Base-by-base conservation (phyloP, 2,888 invertebrate species). In the Euzetes globulus region DNA sequence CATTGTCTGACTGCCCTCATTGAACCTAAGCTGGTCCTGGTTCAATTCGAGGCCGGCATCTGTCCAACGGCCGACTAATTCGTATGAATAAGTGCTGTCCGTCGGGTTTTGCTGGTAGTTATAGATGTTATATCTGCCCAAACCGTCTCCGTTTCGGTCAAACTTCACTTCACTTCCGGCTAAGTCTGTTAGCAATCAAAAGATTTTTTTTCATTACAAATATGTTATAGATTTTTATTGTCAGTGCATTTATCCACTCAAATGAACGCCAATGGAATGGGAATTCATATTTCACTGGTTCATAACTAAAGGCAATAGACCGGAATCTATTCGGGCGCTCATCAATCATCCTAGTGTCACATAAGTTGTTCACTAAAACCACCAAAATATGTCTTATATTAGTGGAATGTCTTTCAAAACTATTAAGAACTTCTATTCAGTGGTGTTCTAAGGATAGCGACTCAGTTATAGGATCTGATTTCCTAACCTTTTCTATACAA, bases 121-220 rank as follows among this genome's bases (percentile, higher is more conserved):
- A 79, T 88, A 87, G 78, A 90, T 88, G 78, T 88, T 89, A 82
- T 90, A 91, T 68, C 89, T 86, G 6, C 88, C 88, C 73, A 88
- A 82, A 9, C 90, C 89, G 81, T 90, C 90, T 0, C 90, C 90
- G 79, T 88, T 86, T 65, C 85, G 84, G 82, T 90, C 89, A 81
- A 90, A 89, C 80, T 87, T 85, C 13, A 89, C 88, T 78, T 86
- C 85, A 78, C 87, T 88, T 71, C 88, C 88, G 72, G 87, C 88
- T 65, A 86, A 82, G 84, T 89, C 89, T 89, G 83, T 37, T 29
- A 41, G 3, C 3, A 60, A 60, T 11, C 11, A 15, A 25, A 58
- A 58, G 6, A 3, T 22, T 22, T 60, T 13, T 22, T 60, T 13
- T 22, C 60, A 60, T 29, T 15, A 60, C 9, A 29, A 60, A 13